phyloP scores from a whole-genome alignment of 2,888 invertebrate genomes.

The Drosophila borborema region DNA sequence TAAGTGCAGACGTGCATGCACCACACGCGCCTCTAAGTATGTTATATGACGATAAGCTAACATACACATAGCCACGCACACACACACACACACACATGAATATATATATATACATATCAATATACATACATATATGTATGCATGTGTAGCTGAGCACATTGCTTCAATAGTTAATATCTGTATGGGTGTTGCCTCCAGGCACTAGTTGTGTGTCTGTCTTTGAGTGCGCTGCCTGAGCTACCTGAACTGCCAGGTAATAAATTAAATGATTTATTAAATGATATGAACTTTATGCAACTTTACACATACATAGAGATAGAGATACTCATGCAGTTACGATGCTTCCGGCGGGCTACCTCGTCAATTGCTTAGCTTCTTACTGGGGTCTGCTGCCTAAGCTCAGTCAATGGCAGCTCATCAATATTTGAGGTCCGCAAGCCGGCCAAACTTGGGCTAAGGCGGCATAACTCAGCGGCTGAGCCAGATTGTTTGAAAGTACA shows the following conservation, averaged over 20 bases:
- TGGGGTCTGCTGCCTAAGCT: slow-evolving; percentile 43
- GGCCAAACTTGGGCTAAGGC: slow-evolving; percentile 48
- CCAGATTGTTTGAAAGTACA: slow-evolving; percentile 44
- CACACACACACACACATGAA: not conserved
- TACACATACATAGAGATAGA: slow-evolving; percentile 9
- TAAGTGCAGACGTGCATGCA: slow-evolving; percentile 51
- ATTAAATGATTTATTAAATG: slow-evolving; percentile 77
- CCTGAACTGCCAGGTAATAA: slow-evolving; percentile 45
- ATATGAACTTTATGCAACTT: slow-evolving; percentile 63
- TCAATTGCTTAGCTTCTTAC: slow-evolving; percentile 6
- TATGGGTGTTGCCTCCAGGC: not conserved
- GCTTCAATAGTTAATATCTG: not conserved
- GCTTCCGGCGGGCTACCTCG: not conserved
- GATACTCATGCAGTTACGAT: slow-evolving; percentile 14
- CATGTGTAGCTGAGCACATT: slow-evolving; percentile 1
- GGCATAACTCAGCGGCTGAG: slow-evolving; percentile 65
- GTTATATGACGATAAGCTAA: slow-evolving; percentile 12
- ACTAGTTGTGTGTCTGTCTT: slow-evolving; percentile 4
- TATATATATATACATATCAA: no score
- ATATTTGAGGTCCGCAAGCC: slow-evolving; percentile 47
- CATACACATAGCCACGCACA: no score
- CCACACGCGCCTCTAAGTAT: slow-evolving; percentile 47
- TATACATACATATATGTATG: not conserved
- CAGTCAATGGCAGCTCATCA: slow-evolving; percentile 60
- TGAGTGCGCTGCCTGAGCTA: slow-evolving; percentile 1